A percentile compares a stretch with the other conserved stretches of the same genome.
phyloP scores from a whole-genome alignment of 1,140 invertebrate species.

The Aphelenchoides besseyi region DNA sequence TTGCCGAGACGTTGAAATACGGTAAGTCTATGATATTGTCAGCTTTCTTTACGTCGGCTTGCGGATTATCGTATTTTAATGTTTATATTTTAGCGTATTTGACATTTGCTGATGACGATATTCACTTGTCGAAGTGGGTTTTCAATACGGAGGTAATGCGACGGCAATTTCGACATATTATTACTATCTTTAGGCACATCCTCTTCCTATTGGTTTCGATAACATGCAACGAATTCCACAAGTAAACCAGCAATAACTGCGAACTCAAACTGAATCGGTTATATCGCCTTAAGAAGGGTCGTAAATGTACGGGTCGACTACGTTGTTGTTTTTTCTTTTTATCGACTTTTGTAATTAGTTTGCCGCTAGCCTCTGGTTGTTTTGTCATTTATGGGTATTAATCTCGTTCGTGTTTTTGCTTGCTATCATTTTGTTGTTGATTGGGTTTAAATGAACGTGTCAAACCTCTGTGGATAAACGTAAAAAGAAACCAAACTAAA shows the following conservation, averaged over 20 bases:
- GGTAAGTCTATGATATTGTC: constrained; percentile 63
- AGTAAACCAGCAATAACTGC: neutral
- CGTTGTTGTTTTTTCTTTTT: constrained; percentile 2
- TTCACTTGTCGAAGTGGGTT: constrained; percentile 92
- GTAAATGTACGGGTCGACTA: constrained; percentile 4
- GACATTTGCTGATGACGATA: constrained; percentile 83
- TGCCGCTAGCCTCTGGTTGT: no score
- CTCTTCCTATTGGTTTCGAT: constrained; percentile 67
- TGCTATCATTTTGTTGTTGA: no score
- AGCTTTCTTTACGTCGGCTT: neutral
- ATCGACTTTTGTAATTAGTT: neutral
- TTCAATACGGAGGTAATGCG: constrained; percentile 85
- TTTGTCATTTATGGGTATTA: no score
- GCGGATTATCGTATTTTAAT: no score
- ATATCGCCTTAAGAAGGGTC: constrained; percentile 2
- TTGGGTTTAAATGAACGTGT: no score
- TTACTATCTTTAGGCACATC: constrained; percentile 73
- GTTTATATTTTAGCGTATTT: constrained; percentile 72
- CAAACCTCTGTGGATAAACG: no score
- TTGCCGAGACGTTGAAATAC: constrained; percentile 99
- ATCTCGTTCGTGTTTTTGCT: no score
- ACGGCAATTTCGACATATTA: neutral
- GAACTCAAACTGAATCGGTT: neutral
- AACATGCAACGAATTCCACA: neutral
- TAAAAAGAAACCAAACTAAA: no score